These are phyloP conservation scores for Asobara japonica DNA, from an alignment of 1,140 invertebrate species.

Conservation along the genomic window DNA sequence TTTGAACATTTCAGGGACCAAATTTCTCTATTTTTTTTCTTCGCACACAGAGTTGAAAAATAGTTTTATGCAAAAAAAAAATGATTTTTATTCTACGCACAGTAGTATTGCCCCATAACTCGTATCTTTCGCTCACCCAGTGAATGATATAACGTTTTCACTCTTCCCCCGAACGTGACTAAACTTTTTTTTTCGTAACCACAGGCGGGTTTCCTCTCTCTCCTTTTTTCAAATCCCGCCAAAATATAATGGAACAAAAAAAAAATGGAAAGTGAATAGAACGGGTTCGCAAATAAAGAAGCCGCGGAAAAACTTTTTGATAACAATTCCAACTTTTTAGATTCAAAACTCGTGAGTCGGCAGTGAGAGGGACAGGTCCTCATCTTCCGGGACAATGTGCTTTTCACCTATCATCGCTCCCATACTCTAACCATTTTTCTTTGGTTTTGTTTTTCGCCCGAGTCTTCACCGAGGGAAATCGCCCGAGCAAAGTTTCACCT, in stretches of 20 bases:
- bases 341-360: background rate
- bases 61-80: too few relatives aligned
- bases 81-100: too few relatives aligned
- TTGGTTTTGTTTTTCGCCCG: background rate
- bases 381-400: background rate
- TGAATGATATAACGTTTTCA: too few relatives aligned
- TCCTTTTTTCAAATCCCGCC: too few relatives aligned
- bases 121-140: too few relatives aligned
- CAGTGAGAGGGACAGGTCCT: background rate
- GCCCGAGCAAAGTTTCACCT: background rate
- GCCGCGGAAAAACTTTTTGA: slow-evolving; percentile 11
- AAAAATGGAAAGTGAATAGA: background rate
- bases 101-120: too few relatives aligned
- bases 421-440: background rate
- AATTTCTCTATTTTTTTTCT: too few relatives aligned
- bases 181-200: too few relatives aligned
- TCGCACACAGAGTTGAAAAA: too few relatives aligned
- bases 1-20: too few relatives aligned
- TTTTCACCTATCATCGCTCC: background rate
- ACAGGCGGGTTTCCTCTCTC: too few relatives aligned
- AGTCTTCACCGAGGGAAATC: background rate
- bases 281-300: background rate
- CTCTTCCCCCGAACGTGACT: too few relatives aligned
- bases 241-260: background rate
- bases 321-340: slow-evolving; percentile 12